Evolutionary conservation across 2,888 invertebrate genomes (phyloP).

Genomic region (Mylabris sibirica): DNA sequence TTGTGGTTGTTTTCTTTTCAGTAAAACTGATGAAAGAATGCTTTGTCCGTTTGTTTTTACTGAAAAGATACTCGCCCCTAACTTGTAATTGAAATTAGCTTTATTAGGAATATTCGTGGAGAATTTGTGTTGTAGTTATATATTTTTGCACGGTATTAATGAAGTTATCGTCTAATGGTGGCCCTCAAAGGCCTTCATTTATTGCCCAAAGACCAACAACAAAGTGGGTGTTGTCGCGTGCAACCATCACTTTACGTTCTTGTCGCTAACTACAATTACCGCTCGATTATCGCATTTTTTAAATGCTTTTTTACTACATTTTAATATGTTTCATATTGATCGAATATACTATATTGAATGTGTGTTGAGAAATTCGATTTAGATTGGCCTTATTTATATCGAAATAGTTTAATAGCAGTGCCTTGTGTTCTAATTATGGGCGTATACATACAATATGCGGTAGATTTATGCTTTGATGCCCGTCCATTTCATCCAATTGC

Average conservation of each 20-base stretch:
- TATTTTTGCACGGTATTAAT: neutral
- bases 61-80: neutral
- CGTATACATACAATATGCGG: neutral
- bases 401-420: neutral
- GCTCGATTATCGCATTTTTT: neutral
- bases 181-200: neutral
- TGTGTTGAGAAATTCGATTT: too few relatives aligned
- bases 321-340: too few relatives aligned
- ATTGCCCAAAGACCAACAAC: neutral
- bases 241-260: neutral
- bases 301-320: neutral
- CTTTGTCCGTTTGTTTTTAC: neutral
- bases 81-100: neutral
- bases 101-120: neutral
- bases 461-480: conserved; percentile 1
- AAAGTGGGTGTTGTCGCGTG: conserved; percentile 11
- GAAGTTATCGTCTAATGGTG: conserved; percentile 4
- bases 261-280: neutral
- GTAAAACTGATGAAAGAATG: neutral
- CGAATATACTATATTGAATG: too few relatives aligned
- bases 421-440: neutral
- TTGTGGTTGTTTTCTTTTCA: neutral
- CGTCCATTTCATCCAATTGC: conserved; percentile 17
- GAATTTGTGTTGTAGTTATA: neutral
- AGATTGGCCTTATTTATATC: neutral